Percentiles rank a stretch among this genome's conserved stretches.
Evolutionary conservation across 2,797 vertebrate species (phyloP).

Genomic region (Spheniscus humboldti): DNA sequence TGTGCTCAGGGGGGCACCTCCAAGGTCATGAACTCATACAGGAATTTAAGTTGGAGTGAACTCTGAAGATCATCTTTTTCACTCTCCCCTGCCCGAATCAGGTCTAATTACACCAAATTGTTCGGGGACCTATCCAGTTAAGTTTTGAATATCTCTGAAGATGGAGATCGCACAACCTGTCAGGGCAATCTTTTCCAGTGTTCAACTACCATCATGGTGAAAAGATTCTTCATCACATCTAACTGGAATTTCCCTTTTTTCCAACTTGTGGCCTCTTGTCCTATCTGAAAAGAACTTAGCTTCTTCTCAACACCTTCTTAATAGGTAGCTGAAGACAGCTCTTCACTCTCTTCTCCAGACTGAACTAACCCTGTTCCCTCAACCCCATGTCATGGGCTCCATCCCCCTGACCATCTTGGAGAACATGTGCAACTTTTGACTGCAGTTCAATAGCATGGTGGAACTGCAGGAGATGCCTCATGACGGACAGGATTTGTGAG

Average conservation of each 20-base stretch:
- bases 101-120: neutral
- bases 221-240: neutral
- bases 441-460: neutral
- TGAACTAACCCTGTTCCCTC: neutral
- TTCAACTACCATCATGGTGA: neutral
- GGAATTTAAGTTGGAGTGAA: neutral
- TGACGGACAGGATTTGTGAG: neutral
- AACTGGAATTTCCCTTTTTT: neutral
- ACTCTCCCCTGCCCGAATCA: neutral
- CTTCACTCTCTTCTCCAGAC: neutral
- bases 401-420: neutral
- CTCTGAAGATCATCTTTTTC: neutral
- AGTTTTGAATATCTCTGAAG: neutral
- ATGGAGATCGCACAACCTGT: neutral
- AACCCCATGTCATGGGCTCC: neutral
- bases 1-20: neutral
- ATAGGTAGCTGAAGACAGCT: neutral
- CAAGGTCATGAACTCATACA: neutral
- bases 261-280: neutral
- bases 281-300: neutral
- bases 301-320: neutral
- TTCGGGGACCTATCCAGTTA: neutral
- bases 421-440: neutral
- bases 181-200: neutral
- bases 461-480: neutral